These are phyloP conservation scores for Colletes gigas DNA, from an alignment of 1,140 invertebrate species.

Conservation along the genomic window DNA sequence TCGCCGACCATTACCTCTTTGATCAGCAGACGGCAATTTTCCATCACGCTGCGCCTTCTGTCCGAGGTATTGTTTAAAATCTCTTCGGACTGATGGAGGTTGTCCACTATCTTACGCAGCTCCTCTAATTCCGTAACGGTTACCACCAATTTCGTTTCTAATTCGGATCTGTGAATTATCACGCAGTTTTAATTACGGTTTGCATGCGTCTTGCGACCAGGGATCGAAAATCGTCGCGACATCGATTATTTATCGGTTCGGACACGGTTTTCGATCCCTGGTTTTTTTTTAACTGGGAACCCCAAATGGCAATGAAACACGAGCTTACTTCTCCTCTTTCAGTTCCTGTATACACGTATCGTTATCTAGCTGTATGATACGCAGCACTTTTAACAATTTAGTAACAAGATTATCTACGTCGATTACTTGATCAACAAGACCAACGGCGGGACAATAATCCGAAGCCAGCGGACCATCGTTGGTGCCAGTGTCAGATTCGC, in stretches of 20 bases:
- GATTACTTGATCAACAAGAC: conserved; percentile 87
- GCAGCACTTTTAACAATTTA: conserved; percentile 87
- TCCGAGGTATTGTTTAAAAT: conserved; percentile 64
- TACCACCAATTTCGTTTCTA: conserved; percentile 74
- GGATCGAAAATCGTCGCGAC: no score
- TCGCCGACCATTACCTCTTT: conserved; percentile 70
- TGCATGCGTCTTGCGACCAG: no score
- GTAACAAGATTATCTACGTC: conserved; percentile 88
- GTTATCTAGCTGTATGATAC: conserved; percentile 86
- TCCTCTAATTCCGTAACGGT: conserved; percentile 68
- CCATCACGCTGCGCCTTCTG: conserved; percentile 68
- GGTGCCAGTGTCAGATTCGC: conserved; percentile 74
- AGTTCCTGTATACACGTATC: conserved; percentile 85
- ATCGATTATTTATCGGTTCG: no score
- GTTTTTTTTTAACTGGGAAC: no score
- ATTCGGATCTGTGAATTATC: conserved; percentile 66
- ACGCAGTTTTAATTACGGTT: neutral
- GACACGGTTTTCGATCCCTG: no score
- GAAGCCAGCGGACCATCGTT: conserved; percentile 70
- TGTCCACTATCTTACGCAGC: conserved; percentile 63
- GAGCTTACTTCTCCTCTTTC: conserved; percentile 81
- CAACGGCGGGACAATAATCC: conserved; percentile 76
- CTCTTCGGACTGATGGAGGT: conserved; percentile 66
- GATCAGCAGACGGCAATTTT: conserved; percentile 71
- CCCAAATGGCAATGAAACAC: neutral